Conservation (phyloP, 1,140 invertebrate species). For the Drosophila lacertosa region DNA sequence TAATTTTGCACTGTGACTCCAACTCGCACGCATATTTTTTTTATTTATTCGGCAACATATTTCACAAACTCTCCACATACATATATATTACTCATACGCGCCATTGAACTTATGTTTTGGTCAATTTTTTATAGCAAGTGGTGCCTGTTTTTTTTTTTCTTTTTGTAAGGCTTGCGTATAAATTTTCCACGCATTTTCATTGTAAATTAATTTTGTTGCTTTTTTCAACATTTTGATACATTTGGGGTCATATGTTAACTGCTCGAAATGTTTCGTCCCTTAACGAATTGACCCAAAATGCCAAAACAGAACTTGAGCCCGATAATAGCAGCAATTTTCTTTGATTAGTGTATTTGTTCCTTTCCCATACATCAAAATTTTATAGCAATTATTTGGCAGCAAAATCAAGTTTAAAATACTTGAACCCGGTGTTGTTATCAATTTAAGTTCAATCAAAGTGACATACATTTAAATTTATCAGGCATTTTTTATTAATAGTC, state of each 20-base stretch:
- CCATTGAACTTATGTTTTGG: constrained; percentile 72
- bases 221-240: constrained; percentile 53
- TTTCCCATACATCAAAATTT: constrained; percentile 10
- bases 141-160: constrained; percentile 40
- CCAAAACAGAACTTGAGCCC: constrained; percentile 26
- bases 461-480: constrained; percentile 27
- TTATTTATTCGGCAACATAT: constrained; percentile 76
- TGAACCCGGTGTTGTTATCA: constrained; percentile 15
- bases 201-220: constrained; percentile 67
- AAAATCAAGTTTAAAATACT: constrained; percentile 16
- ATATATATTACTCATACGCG: constrained; percentile 58
- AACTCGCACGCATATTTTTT: constrained; percentile 35
- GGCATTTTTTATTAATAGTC: too few relatives aligned
- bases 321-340: constrained; percentile 9
- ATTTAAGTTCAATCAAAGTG: constrained; percentile 50
- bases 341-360: constrained; percentile 42
- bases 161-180: constrained; percentile 7
- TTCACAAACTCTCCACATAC: constrained; percentile 31
- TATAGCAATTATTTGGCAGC: constrained; percentile 40
- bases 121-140: constrained; percentile 65
- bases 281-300: constrained; percentile 56
- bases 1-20: constrained; percentile 47
- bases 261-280: constrained; percentile 16
- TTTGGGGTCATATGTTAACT: constrained; percentile 49
- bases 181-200: constrained; percentile 70